Base-by-base conservation (phyloP, 2,888 invertebrate genomes). In the Napeogenes inachia region DNA sequence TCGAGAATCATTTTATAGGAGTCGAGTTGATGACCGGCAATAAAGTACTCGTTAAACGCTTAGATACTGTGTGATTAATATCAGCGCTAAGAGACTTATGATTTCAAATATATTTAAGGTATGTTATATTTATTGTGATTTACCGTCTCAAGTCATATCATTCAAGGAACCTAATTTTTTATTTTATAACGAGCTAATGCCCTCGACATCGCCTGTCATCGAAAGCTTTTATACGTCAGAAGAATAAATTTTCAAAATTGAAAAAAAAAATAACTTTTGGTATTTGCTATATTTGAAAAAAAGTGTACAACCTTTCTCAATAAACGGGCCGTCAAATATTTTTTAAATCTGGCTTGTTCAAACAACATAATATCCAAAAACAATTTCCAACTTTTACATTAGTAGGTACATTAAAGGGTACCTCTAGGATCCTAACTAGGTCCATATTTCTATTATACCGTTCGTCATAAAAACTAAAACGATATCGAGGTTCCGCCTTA, bases 1-100 rank as follows among this genome's bases (percentile, higher is more conserved):
- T 73, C 65, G 70, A 78, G 77, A 82, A 78, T 78, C 77, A 77
- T 77, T 80, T 83, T 81, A 81, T 80, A 75, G 72, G 69, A 74
- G 73, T 72, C 67, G 68, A 70, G 68, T 73, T 70, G 70, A 74
- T 72, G 71, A 71, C 72, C 79, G 75, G 77, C 79, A 79, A 77
- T 81, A 77, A 80, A 79, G 75, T 63, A 74, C 73, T 70, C 71
- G 78, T 73, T 71, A 75, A 73, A 75, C 69, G 68, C 71, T 75
- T 74, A 72, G 66, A 63, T 64, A 56, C 21, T 61, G 65, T 47
- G 56, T 56, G 35, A 60, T 61, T 55, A 64, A 56, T 60, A 54
- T 59, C 57, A 45, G 56, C 54, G 56, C 60, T 57, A 64, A 65
- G 64, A 64, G 61, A 62, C 60, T 65, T 65, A 59, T 58, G 61